Conservation (phyloP, 1,140 invertebrate species). For the Pomacea maculata region DNA sequence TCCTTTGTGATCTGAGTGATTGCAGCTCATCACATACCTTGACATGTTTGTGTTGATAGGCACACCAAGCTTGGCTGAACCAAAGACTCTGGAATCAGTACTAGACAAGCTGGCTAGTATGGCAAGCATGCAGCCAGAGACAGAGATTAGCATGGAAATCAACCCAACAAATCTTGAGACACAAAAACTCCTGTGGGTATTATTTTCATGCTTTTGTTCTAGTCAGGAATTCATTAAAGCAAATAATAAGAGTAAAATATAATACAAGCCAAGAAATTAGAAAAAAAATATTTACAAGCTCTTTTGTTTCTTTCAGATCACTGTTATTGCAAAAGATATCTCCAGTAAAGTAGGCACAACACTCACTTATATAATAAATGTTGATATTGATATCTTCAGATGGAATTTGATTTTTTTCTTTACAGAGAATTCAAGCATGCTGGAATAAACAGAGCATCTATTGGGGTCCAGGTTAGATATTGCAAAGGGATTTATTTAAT, state of each 20-base stretch:
- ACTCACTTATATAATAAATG: neutral
- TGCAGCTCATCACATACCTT: neutral
- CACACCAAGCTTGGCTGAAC: constrained; percentile 58
- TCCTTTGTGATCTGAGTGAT: no score
- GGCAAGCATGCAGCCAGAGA: constrained; percentile 22
- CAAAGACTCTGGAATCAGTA: constrained; percentile 44
- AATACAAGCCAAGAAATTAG: no score
- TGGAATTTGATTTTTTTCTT: constrained; percentile 18
- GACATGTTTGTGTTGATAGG: constrained; percentile 33
- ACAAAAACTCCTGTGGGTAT: constrained; percentile 36
- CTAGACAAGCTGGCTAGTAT: constrained; percentile 32
- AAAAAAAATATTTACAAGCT: no score
- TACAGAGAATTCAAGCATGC: constrained; percentile 47
- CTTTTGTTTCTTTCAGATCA: no score
- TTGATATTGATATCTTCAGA: neutral
- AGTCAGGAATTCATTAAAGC: no score
- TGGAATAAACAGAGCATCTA: constrained; percentile 55
- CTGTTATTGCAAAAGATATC: no score
- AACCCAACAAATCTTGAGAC: constrained; percentile 51
- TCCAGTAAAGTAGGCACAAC: no score
- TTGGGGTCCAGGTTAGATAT: constrained; percentile 49
- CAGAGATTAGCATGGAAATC: constrained; percentile 55
- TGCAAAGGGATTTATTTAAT: no score
- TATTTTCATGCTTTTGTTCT: neutral
- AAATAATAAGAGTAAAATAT: no score